Conservation (phyloP, 2,888 invertebrate species). For the Leptopterna dolabrata region DNA sequence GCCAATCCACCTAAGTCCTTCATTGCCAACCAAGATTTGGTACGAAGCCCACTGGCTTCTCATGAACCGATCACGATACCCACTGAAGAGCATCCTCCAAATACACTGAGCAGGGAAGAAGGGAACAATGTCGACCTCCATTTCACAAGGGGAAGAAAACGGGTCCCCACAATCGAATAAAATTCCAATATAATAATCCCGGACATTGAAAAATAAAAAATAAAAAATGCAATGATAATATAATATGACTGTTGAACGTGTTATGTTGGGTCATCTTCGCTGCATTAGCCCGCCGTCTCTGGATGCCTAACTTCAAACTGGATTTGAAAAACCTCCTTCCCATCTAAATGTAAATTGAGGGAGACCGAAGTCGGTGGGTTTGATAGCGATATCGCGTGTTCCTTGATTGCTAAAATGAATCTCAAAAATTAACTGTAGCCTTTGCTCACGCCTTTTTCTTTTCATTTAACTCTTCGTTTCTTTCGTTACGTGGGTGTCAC, state of each 20-base stretch:
- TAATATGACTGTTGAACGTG: neutral
- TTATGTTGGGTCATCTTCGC: neutral
- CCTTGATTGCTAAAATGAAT: neutral
- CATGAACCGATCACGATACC: too few species aligned
- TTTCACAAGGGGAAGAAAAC: neutral
- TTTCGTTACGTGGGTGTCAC: neutral
- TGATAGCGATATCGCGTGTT: slow-evolving; percentile 21
- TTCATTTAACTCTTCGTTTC: neutral
- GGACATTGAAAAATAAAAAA: neutral
- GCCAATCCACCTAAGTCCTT: too few species aligned
- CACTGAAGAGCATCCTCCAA: too few species aligned
- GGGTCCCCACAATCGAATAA: neutral
- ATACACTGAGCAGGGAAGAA: neutral
- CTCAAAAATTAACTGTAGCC: neutral
- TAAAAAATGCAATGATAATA: neutral
- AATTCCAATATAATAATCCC: neutral
- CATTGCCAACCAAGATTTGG: too few species aligned
- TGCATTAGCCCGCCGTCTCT: neutral
- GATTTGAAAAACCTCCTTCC: neutral
- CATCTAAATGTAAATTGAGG: slow-evolving; percentile 41
- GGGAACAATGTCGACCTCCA: neutral
- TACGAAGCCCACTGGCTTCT: too few species aligned
- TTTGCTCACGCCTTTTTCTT: neutral
- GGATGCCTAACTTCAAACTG: neutral
- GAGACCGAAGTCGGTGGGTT: neutral